Evolutionary conservation across 2,113 vertebrate genomes (phyloP).

Genomic region (Ptilorrhoa leucosticta): DNA sequence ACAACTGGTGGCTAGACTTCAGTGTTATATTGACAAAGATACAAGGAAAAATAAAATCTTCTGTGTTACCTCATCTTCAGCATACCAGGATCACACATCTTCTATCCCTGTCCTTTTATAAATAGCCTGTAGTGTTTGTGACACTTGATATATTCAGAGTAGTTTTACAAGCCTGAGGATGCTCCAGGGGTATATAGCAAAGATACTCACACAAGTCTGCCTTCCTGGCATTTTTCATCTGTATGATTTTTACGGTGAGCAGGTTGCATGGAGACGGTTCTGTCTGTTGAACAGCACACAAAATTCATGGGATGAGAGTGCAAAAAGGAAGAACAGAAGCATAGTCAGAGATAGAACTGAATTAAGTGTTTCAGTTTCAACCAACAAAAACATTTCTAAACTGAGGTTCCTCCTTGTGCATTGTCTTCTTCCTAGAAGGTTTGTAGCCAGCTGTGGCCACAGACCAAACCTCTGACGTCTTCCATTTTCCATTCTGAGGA

Average conservation of each 20-base stretch:
- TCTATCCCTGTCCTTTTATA: neutral
- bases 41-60: neutral
- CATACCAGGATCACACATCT: no score
- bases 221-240: conserved; percentile 73
- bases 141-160: neutral
- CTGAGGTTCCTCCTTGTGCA: neutral
- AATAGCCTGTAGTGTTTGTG: neutral
- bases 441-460: neutral
- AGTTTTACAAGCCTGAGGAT: neutral
- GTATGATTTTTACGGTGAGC: conserved; percentile 70
- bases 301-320: neutral
- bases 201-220: conserved; percentile 71
- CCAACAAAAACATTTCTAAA: neutral
- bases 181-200: neutral
- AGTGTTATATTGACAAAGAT: neutral
- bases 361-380: neutral
- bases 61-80: neutral
- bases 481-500: neutral
- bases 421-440: neutral
- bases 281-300: conserved; percentile 27
- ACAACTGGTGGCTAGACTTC: neutral
- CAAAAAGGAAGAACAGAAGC: neutral
- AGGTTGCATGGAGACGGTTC: conserved; percentile 65
- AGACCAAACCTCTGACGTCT: neutral
- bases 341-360: neutral